These are phyloP conservation scores for Gnathonemus echidnorhynchus DNA, from an alignment of 2,113 vertebrate species.

Conservation along the genomic window DNA sequence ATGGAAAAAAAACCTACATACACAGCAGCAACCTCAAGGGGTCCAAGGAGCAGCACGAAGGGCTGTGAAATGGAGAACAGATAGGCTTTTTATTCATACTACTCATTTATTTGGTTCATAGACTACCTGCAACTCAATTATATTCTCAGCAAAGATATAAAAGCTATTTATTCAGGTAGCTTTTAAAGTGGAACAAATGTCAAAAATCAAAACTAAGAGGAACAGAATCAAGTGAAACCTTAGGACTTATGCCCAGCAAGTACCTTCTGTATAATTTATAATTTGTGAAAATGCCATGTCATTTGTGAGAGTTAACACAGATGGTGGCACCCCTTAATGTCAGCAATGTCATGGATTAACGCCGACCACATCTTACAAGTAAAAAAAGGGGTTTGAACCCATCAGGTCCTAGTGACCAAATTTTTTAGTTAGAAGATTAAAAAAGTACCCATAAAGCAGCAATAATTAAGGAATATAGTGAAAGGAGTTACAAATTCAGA, in stretches of 20 bases:
- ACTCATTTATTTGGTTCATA: too few relatives aligned
- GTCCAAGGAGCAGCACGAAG: background rate
- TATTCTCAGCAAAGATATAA: background rate
- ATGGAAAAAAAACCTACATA: conserved; percentile 17
- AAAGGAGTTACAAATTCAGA: background rate
- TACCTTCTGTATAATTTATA: background rate
- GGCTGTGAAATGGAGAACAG: background rate
- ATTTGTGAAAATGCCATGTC: background rate
- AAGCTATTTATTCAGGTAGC: background rate
- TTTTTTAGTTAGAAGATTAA: background rate
- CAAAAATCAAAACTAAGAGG: background rate
- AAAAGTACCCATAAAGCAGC: background rate
- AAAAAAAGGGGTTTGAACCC: background rate
- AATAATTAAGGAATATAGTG: background rate
- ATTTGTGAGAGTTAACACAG: background rate
- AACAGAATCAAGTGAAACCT: background rate
- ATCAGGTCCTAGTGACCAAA: background rate
- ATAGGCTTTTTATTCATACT: background rate
- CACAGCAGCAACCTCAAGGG: background rate
- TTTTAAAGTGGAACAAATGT: background rate
- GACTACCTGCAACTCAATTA: background rate
- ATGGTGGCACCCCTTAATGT: background rate
- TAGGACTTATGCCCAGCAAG: background rate
- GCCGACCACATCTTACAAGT: background rate
- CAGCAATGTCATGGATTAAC: background rate